Evolutionary conservation across 2,113 vertebrate species (phyloP), one percentile per base, ranked within the genome.

Genomic region (Jaculus jaculus): DNA sequence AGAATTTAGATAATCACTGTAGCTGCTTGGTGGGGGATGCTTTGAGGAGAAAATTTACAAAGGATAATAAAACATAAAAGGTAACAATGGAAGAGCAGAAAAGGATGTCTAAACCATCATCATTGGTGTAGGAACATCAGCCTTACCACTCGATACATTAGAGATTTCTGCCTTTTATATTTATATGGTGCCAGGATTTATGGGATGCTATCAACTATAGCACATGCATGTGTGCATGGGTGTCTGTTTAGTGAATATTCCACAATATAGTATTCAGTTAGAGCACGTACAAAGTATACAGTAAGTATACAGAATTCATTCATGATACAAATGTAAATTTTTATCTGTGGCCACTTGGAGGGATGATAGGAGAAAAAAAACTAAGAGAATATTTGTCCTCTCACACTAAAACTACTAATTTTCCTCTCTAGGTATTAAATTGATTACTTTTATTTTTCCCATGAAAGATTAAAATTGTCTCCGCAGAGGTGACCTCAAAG

Each of bases 361-460:
- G 26, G 7, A 4, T 20, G 10, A 21, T 73, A 69, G 77, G 47
- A 37, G 88, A 83, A 58, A 16, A 60, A 80, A 32, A 71, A 54
- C 71, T 90, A 7, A 30, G 21, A 60, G 82, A 78, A 11, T 21
- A 16, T 37, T 37, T 88, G 63, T 84, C 16, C 20, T 30, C 13
- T 91, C 87, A 54, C 23, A 51, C 7, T n/a, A 7, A 42, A 82
- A 68, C 63, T 82, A 10, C n/a, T 66, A 37, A 58, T 74, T 78
- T 89, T 73, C 84, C 47, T 85, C 47, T 78, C 30, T 9, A 58
- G 77, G 11, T 54, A 61, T 82, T 71, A 32, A 95, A 92, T 54
- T 20, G 26, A 81, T 77, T 60, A 5, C 60, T 58, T 61, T 71
- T 32, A 51, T 61, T 94, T 94, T 26, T 92, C 30, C 47, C 71